phyloP scores from a whole-genome alignment of 2,797 vertebrate species.

The Acestrorhynchus altus region DNA sequence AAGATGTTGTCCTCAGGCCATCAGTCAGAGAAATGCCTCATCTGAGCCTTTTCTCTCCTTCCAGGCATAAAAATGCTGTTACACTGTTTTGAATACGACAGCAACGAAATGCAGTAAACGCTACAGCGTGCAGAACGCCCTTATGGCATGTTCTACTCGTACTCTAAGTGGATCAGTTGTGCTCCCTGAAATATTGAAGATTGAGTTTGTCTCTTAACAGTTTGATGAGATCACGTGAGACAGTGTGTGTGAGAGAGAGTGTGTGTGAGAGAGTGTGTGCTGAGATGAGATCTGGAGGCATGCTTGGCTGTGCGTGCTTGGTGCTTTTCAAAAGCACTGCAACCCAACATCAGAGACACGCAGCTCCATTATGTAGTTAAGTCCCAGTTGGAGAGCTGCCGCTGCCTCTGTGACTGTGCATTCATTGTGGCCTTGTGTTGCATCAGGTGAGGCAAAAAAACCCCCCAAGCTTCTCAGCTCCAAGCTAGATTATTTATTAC shows the following conservation, averaged over 20 bases:
- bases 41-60: too few species aligned
- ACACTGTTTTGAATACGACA: too few species aligned
- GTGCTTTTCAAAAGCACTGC: not conserved
- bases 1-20: too few species aligned
- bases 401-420: slow-evolving; percentile 74
- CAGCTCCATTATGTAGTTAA: slow-evolving; percentile 73
- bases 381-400: slow-evolving; percentile 66
- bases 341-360: slow-evolving; percentile 66
- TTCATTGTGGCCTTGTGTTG: slow-evolving; percentile 69
- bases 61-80: too few species aligned
- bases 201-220: not conserved
- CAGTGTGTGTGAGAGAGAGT: not conserved
- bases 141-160: not conserved
- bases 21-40: too few species aligned
- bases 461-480: slow-evolving; percentile 62
- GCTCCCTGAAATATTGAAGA: too few species aligned
- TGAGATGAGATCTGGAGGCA: not conserved
- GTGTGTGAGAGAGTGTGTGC: not conserved
- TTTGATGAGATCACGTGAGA: not conserved
- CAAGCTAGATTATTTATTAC: slow-evolving; percentile 49
- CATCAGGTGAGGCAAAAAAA: slow-evolving; percentile 60
- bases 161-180: not conserved
- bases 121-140: not conserved
- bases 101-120: not conserved
- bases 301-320: slow-evolving; percentile 11